Percentiles rank a stretch among this genome's conserved stretches.
Conservation (phyloP, 2,888 invertebrate species). For the Idaea aversata region DNA sequence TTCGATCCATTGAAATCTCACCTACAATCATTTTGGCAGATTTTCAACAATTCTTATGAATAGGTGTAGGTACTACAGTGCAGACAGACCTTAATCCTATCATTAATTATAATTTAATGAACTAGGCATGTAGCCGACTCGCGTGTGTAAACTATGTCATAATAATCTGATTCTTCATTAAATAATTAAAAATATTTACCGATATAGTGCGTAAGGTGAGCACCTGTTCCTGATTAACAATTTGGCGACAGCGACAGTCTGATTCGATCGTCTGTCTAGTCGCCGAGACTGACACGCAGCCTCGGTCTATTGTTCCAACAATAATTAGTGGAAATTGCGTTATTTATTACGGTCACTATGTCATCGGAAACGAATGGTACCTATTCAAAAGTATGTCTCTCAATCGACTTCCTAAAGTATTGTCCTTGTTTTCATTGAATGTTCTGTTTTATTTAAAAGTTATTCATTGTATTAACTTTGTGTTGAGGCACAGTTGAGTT, state of each 20-base stretch:
- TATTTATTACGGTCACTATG: constrained; percentile 24
- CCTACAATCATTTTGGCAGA: not conserved
- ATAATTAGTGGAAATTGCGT: constrained; percentile 58
- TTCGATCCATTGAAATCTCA: not conserved
- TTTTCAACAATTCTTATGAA: not conserved
- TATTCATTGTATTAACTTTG: constrained; percentile 6
- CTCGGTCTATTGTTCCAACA: constrained; percentile 45
- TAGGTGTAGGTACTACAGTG: not conserved
- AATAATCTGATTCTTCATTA: constrained; percentile 6
- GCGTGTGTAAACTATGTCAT: not conserved
- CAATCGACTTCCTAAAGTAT: not conserved
- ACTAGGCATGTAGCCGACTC: not conserved
- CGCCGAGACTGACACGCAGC: constrained; percentile 27
- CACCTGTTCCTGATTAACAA: constrained; percentile 24
- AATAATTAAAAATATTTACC: constrained; percentile 24
- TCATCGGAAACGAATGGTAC: constrained; percentile 26
- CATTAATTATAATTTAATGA: not conserved
- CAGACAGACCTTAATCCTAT: not conserved
- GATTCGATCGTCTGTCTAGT: constrained; percentile 26
- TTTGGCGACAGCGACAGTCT: constrained; percentile 8
- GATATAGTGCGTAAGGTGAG: constrained; percentile 21
- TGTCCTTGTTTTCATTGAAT: constrained; percentile 6
- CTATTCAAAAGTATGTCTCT: constrained; percentile 16
- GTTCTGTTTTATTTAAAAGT: constrained; percentile 10
- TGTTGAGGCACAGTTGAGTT: constrained; percentile 5